These are phyloP conservation scores for Eulemur rubriventer DNA, from an alignment of 2,797 vertebrate species.

Conservation along the genomic window DNA sequence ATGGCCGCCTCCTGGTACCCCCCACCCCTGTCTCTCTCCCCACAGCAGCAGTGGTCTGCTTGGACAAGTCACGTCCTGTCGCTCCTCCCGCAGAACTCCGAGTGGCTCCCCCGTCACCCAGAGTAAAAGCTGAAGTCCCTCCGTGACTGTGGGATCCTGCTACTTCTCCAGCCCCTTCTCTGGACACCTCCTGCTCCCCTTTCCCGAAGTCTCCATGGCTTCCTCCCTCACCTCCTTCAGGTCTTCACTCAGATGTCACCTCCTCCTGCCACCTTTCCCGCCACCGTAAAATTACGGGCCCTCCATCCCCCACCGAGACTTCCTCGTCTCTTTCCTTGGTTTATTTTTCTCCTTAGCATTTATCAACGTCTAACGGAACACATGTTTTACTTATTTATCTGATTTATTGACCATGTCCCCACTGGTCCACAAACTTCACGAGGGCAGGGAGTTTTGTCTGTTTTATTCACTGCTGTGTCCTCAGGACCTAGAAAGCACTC, in stretches of 20 bases:
- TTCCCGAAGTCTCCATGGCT: fast-evolving
- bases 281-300: too few relatives aligned
- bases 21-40: fast-evolving
- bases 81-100: neutral
- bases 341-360: neutral
- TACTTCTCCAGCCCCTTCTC: neutral
- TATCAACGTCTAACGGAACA: too few relatives aligned
- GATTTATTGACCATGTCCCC: neutral
- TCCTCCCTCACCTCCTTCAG: neutral
- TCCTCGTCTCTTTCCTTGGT: neutral
- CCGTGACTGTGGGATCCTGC: fast-evolving
- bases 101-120: neutral
- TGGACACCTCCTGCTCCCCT: neutral
- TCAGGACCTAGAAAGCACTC: neutral
- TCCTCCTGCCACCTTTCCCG: neutral
- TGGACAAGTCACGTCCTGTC: too few relatives aligned
- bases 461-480: neutral
- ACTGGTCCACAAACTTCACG: neutral
- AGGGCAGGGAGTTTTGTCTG: neutral
- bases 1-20: fast-evolving
- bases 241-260: neutral
- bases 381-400: neutral
- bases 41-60: neutral
- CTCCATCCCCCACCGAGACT: neutral
- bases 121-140: neutral